Evolutionary conservation across 2,113 vertebrate species (phyloP), one percentile per base, ranked within the genome.

Genomic region (Oxygymnocypris stewartii): DNA sequence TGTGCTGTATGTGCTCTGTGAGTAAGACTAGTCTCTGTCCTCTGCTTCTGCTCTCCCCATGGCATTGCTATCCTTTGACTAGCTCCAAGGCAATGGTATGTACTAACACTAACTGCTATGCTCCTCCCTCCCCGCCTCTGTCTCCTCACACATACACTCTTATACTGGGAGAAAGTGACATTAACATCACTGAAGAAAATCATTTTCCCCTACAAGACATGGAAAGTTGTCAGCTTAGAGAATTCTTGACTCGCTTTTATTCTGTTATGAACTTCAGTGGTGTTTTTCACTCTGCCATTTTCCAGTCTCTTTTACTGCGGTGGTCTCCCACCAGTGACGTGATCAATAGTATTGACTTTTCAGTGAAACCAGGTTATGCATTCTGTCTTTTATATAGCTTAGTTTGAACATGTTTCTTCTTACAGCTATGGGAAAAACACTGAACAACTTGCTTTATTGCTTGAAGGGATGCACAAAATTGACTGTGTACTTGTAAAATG

Each of bases 11-110:
- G 95, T 95, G 94, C 94, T 96, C 94, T 95, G 96, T 96, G 94
- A 97, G 95, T 98, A 97, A 98, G 97, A 97, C 94, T 92, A 94
- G 96, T 97, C 94, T 97, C 95, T 98, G 96, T 98, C 96, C 97
- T 96, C 85, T 94, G 95, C 96, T 96, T 96, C 92, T 90, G 92
- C 94, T 91, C 92, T 91, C 92, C 91, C 93, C 94, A 94, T 94
- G 94, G 96, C 95, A 94, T 95, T 95, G 95, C 96, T 96, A 94
- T 91, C 94, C 94, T 96, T 95, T 95, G 96, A 94, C 94, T 98
- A 98, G 97, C 96, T 96, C 94, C 97, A 95, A 93, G 96, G 94
- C 95, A 89, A 95, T 93, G 97, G 98, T 98, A 99, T 87, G 97
- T 99, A 99, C 96, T 96, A 96, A 97, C 92, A 91, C 90, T 87